Percentiles rank a stretch among this genome's conserved stretches.
phyloP scores from a whole-genome alignment of 1,140 invertebrate species.

The Oreohelix idahoensis region DNA sequence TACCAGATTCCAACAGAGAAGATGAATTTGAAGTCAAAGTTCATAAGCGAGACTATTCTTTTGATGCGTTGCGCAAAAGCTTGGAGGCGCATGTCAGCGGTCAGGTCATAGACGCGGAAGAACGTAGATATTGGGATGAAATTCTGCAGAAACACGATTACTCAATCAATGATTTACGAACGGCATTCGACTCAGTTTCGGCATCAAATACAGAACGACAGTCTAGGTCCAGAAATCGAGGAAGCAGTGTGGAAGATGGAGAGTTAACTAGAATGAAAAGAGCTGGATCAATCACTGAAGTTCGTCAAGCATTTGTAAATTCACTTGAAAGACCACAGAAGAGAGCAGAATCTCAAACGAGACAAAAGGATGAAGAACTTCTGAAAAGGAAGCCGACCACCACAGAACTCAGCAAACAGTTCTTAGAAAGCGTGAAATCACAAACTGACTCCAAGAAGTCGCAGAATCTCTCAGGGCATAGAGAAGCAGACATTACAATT shows the following conservation, averaged over 20 bases:
- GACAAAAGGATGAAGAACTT: constrained; percentile 30
- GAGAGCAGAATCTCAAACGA: constrained; percentile 5
- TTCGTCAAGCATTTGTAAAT: constrained; percentile 6
- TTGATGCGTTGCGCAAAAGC: constrained; percentile 18
- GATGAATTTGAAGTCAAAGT: constrained; percentile 26
- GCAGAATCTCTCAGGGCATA: not conserved
- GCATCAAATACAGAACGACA: not conserved
- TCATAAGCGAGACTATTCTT: constrained; percentile 36
- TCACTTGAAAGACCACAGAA: constrained; percentile 25
- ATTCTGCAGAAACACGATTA: constrained; percentile 37
- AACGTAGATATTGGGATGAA: constrained; percentile 39
- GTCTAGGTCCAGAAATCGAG: not conserved
- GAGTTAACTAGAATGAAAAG: not conserved
- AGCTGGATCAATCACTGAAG: constrained; percentile 12
- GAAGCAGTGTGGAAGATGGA: constrained; percentile 28
- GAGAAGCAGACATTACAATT: constrained; percentile 22
- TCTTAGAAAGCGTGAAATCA: not conserved
- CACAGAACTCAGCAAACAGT: constrained; percentile 19
- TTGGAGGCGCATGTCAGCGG: constrained; percentile 15
- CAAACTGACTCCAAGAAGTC: not conserved
- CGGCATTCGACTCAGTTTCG: not conserved
- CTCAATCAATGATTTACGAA: constrained; percentile 24
- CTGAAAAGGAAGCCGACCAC: constrained; percentile 6
- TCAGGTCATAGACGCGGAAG: not conserved
- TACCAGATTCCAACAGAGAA: not conserved